Percentiles rank a stretch among this genome's conserved stretches.
Conservation (phyloP, 2,888 invertebrate species). For the Scaptomyza caliginosa region DNA sequence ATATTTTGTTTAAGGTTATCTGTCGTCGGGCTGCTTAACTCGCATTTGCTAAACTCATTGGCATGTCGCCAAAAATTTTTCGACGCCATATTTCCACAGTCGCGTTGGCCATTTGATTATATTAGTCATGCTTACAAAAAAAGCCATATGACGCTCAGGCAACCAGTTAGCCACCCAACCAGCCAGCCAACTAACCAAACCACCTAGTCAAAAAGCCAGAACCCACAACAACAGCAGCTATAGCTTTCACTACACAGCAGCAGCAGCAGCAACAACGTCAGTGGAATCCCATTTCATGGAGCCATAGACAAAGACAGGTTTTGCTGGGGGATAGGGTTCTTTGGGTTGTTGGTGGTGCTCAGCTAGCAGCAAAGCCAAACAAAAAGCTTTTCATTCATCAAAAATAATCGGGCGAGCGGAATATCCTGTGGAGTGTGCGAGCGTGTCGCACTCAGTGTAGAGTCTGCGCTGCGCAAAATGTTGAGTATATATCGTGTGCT, state of each 20-base stretch:
- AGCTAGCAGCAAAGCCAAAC: slow-evolving; percentile 52
- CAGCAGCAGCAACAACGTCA: slow-evolving; percentile 50
- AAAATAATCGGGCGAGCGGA: slow-evolving; percentile 61
- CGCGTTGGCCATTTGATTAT: slow-evolving; percentile 67
- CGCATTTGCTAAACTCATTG: slow-evolving; percentile 59
- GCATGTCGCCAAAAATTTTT: slow-evolving; percentile 73
- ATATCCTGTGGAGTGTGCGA: slow-evolving; percentile 6
- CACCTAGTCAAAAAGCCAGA: slow-evolving; percentile 22
- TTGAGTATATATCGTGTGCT: slow-evolving; percentile 41
- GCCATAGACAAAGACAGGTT: slow-evolving; percentile 10
- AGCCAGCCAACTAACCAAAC: slow-evolving; percentile 6
- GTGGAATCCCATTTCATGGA: slow-evolving; percentile 34
- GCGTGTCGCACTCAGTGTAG: slow-evolving; percentile 39
- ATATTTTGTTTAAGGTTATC: slow-evolving; percentile 58
- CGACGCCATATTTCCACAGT: slow-evolving; percentile 60
- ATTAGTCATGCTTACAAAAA: slow-evolving; percentile 79
- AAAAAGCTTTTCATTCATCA: slow-evolving; percentile 82
- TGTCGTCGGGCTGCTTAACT: slow-evolving; percentile 49
- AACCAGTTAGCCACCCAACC: slow-evolving; percentile 22
- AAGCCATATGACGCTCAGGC: slow-evolving; percentile 72
- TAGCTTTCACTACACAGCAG: slow-evolving; percentile 48
- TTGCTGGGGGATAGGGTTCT: slow-evolving; percentile 4
- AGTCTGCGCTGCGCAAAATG: slow-evolving; percentile 67
- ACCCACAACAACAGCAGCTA: slow-evolving; percentile 39
- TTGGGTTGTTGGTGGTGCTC: neutral